Conservation (phyloP, 1,140 invertebrate genomes). For the Zaprionus lachaisei region DNA sequence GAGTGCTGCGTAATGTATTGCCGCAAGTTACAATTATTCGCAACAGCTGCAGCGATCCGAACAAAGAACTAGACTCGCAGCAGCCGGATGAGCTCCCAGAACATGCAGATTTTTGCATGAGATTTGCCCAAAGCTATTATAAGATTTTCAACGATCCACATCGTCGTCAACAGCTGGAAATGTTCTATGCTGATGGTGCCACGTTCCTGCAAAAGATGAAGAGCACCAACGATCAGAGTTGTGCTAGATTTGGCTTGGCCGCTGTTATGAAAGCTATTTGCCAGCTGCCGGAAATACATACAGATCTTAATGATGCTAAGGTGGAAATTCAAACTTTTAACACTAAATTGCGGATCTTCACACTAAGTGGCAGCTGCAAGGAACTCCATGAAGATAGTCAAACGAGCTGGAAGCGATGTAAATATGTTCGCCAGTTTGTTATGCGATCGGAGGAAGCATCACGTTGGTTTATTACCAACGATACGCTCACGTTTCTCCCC, state of each 20-base stretch:
- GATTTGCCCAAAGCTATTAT: constrained; percentile 19
- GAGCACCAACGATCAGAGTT: constrained; percentile 14
- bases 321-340: constrained; percentile 18
- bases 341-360: constrained; percentile 12
- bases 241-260: constrained; percentile 9
- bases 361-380: constrained; percentile 22
- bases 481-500: constrained; percentile 25
- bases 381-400: background rate
- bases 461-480: constrained; percentile 48
- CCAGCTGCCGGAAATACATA: constrained; percentile 30
- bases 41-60: background rate
- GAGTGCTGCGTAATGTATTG: constrained; percentile 11
- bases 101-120: background rate
- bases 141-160: constrained; percentile 29
- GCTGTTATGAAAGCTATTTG: constrained; percentile 18
- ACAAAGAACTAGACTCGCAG: background rate
- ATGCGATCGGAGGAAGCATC: background rate
- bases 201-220: constrained; percentile 12
- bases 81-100: background rate
- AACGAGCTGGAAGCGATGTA: background rate
- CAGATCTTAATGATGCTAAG: background rate
- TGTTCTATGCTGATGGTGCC: constrained; percentile 22
- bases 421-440: constrained; percentile 39
- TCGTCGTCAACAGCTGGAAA: constrained; percentile 15
- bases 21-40: constrained; percentile 17